These are phyloP conservation scores for Trissolcus basalis DNA, from an alignment of 1,140 invertebrate genomes.

Conservation along the genomic window DNA sequence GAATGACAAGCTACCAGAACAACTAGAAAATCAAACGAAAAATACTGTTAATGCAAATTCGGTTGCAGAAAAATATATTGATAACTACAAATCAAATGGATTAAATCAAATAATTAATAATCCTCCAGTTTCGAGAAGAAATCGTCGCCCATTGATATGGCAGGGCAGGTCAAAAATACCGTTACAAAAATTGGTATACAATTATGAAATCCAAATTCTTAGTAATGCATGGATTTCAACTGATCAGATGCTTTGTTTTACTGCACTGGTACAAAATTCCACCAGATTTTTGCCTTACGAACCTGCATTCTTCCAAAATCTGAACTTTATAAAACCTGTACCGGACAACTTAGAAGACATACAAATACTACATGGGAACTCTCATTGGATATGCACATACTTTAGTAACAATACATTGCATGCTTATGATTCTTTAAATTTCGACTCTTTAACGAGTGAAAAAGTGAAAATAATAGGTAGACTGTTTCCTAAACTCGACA, in stretches of 20 bases:
- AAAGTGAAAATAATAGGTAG: background rate
- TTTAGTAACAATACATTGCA: background rate
- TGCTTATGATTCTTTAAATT: constrained; percentile 12
- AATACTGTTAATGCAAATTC: no score
- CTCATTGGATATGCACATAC: constrained; percentile 8
- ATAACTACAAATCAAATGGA: no score
- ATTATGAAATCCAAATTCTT: background rate
- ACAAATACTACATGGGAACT: constrained; percentile 2
- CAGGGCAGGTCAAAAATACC: background rate
- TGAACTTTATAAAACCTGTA: background rate
- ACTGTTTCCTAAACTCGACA: no score
- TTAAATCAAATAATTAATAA: no score
- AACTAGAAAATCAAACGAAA: no score
- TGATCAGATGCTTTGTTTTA: constrained; percentile 5
- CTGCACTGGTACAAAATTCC: constrained; percentile 7
- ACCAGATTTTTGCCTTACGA: constrained; percentile 10
- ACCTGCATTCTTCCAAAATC: background rate
- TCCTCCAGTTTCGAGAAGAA: no score
- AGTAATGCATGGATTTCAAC: background rate
- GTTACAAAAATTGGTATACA: background rate
- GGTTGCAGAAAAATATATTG: no score
- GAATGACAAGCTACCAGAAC: no score
- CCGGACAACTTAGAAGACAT: constrained; percentile 2
- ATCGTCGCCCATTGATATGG: background rate
- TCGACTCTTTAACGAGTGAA: background rate